These are phyloP conservation scores for Gerris lacustris DNA, from an alignment of 2,888 invertebrate species.

Conservation along the genomic window DNA sequence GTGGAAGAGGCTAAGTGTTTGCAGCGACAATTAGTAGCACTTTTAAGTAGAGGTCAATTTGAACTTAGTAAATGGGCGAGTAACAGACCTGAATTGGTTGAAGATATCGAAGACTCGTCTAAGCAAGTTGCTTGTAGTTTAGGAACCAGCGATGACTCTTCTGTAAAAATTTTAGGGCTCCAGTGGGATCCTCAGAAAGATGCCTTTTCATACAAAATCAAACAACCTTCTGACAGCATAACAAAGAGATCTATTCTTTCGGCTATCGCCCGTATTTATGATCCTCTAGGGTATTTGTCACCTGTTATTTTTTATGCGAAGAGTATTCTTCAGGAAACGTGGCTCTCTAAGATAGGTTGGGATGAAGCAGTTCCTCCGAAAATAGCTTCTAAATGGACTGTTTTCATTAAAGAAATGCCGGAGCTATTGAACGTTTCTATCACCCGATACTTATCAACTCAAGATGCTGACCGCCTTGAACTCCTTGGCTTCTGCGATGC, in stretches of 20 bases:
- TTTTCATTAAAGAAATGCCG: neutral
- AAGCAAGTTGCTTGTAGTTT: conserved; percentile 1
- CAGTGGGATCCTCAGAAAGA: conserved; percentile 24
- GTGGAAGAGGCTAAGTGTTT: conserved; percentile 11
- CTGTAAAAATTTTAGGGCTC: conserved; percentile 24
- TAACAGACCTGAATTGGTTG: neutral
- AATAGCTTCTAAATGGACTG: neutral
- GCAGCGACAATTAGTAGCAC: conserved; percentile 13
- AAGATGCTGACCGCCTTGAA: neutral
- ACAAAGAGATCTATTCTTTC: conserved; percentile 28
- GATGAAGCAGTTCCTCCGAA: neutral
- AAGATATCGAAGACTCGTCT: neutral
- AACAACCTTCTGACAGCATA: neutral
- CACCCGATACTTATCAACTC: neutral
- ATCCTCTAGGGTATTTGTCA: conserved; percentile 18
- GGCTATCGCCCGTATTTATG: conserved; percentile 24
- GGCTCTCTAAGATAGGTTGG: neutral
- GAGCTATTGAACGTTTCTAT: neutral
- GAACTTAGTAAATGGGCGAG: conserved; percentile 17
- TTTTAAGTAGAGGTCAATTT: conserved; percentile 19
- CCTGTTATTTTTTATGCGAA: neutral
- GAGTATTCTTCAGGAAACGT: neutral
- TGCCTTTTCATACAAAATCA: conserved; percentile 21
- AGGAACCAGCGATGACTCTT: conserved; percentile 9
- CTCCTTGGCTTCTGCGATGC: conserved; percentile 19